Evolutionary conservation across 2,113 vertebrate genomes (phyloP).

Genomic region (Mugil cephalus): DNA sequence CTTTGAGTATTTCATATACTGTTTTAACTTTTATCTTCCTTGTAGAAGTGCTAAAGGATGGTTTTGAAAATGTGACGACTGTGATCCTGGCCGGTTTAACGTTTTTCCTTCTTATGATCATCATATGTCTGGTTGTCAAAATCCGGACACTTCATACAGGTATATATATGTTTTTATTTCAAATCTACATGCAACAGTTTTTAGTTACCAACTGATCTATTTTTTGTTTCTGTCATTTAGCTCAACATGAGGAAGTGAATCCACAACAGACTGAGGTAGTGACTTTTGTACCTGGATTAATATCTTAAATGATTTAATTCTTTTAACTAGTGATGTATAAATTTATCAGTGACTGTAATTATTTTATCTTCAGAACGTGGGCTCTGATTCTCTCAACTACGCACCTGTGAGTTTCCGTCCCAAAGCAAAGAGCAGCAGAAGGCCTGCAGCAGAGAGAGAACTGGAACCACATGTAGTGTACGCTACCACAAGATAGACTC

Average conservation of each 20-base stretch:
- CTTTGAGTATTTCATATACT: too few species aligned
- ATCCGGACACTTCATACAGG: background rate
- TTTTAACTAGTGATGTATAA: too few species aligned
- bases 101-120: background rate
- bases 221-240: too few species aligned
- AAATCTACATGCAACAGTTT: accelerated
- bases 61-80: background rate
- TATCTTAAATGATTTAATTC: too few species aligned
- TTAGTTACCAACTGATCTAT: too few species aligned
- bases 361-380: too few species aligned
- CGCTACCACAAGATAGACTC: constrained; percentile 13
- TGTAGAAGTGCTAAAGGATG: background rate
- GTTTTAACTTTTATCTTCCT: background rate
- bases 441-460: too few species aligned
- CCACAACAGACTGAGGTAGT: too few species aligned
- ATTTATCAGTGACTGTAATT: too few species aligned
- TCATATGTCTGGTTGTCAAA: background rate
- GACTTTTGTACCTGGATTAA: too few species aligned
- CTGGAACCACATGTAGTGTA: constrained; percentile 4
- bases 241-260: too few species aligned
- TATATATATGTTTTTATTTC: background rate
- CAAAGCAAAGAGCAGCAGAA: background rate
- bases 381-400: too few species aligned
- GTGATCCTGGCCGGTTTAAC: background rate
- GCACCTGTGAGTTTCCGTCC: background rate